Evolutionary conservation across 1,140 invertebrate genomes (phyloP), one percentile per base, ranked within the genome.

Genomic region (Chelonus insularis): DNA sequence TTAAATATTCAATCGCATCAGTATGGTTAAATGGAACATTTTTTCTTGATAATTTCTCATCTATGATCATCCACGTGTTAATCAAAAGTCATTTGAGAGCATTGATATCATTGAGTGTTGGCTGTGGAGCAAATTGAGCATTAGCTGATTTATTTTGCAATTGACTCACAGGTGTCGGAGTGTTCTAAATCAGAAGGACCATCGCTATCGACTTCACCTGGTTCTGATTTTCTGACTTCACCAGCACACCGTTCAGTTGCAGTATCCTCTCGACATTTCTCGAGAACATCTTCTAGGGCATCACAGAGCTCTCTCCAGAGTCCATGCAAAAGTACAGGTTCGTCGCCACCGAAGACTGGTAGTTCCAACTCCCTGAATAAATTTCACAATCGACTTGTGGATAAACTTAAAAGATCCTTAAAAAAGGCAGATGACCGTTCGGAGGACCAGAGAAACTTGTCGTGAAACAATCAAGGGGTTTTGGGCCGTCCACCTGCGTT

Each of bases 301-400:
- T 86, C 86, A 1, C 85, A 81, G 74, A 83, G 76, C 78, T 86
- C 88, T 20, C 85, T 88, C 23, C 81, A 84, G 12, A 86, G 87
- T 29, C 88, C 83, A 56, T 83, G 84, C 76, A 86, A 87, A 74
- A 85, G 81, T 76, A 82, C 82, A 68, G 76, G 81, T 69, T 85
- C 82, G 67, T 87, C 86, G 54, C 86, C 87, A 32, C 82, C 85
- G 20, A 84, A 84, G 65, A 82, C 81, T 45, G 83, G 82, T 48
- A 84, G 73, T 60, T 83, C 83, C 14, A 86, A 81, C 66, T 90
- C 90, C 60, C 78, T 90, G 63, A 92, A 91, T 67, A 93, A 93
- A 81, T 93, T 94, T 76, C 91, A 93, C 84, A 88, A 85, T 74
- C 86, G 90, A 62, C 84, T 94, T 68, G 88, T 94, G 62, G 91